phyloP scores from a whole-genome alignment of 2,888 invertebrate species.

The Cecidostiba fungosa region DNA sequence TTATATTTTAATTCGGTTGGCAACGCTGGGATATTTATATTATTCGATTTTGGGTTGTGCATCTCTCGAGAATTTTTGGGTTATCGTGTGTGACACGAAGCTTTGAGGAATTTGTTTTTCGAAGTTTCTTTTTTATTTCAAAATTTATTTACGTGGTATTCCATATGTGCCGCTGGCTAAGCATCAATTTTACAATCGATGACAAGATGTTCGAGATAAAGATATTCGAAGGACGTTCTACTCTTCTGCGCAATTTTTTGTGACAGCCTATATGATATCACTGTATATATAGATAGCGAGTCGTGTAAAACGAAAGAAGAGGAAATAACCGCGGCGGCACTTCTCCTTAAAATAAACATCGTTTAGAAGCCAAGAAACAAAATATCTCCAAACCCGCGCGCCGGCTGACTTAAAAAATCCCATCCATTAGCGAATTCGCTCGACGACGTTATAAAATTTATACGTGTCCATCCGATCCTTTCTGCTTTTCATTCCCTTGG shows the following conservation, averaged over 20 bases:
- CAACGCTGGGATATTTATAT: background rate
- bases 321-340: background rate
- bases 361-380: background rate
- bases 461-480: background rate
- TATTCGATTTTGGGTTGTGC: background rate
- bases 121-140: background rate
- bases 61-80: no score
- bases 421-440: conserved; percentile 35
- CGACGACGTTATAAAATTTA: background rate
- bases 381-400: background rate
- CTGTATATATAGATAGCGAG: background rate
- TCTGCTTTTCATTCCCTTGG: background rate
- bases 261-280: background rate
- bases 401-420: background rate
- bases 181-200: background rate
- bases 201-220: background rate
- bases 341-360: background rate
- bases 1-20: background rate
- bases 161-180: background rate
- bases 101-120: no score
- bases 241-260: background rate
- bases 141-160: background rate
- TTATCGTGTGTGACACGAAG: no score
- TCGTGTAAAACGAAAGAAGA: background rate
- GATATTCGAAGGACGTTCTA: background rate